These are phyloP conservation scores for Echeneis naucrates DNA, from an alignment of 2,797 vertebrate species.

Conservation along the genomic window DNA sequence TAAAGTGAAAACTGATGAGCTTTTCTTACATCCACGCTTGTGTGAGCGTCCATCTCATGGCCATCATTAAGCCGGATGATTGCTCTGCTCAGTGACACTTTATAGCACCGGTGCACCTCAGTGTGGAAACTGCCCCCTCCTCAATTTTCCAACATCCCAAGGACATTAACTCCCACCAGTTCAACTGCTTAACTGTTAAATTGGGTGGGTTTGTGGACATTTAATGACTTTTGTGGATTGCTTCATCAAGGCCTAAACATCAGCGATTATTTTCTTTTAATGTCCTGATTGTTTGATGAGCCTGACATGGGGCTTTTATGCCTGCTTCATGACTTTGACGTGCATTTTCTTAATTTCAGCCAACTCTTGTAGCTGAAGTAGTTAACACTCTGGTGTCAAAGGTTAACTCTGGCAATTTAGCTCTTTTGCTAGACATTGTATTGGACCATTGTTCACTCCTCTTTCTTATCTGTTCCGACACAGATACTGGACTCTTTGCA, in stretches of 20 bases:
- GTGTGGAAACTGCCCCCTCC: constrained; percentile 14
- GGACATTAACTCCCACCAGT: constrained; percentile 39
- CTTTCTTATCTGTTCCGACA: neutral
- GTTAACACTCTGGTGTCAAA: constrained; percentile 3
- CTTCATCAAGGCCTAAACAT: constrained; percentile 26
- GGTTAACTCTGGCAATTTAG: constrained; percentile 1
- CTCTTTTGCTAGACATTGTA: constrained; percentile 10
- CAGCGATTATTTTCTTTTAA: constrained; percentile 12
- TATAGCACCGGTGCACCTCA: constrained; percentile 47
- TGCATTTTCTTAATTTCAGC: neutral
- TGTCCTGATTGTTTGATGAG: neutral
- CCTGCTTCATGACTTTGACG: neutral
- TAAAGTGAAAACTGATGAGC: too few relatives aligned
- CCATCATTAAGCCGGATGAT: constrained; percentile 55
- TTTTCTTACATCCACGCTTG: constrained; percentile 9
- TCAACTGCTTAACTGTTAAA: constrained; percentile 45
- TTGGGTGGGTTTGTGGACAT: constrained; percentile 36
- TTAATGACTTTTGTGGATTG: neutral
- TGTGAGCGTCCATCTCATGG: constrained; percentile 28
- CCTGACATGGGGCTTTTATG: neutral
- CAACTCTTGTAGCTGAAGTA: neutral
- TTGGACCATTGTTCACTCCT: neutral
- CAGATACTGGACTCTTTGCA: neutral
- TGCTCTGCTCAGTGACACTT: constrained; percentile 49
- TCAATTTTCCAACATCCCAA: constrained; percentile 16